These are phyloP conservation scores for Rhynchophorus ferrugineus DNA, from an alignment of 1,140 invertebrate species.

Conservation along the genomic window DNA sequence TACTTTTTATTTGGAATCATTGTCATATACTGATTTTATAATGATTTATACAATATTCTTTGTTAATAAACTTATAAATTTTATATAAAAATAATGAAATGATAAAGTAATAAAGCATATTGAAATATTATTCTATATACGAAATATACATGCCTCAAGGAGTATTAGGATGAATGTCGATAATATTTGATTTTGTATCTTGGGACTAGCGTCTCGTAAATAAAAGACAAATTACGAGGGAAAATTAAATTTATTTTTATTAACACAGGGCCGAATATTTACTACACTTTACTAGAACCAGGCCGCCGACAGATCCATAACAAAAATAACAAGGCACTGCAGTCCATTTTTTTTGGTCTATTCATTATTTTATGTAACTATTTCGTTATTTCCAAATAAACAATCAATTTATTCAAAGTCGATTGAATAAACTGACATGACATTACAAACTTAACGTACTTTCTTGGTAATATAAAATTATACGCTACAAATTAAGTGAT, in stretches of 20 bases:
- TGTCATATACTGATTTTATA: too few species aligned
- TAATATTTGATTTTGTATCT: too few species aligned
- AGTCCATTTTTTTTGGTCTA: slow-evolving; percentile 20
- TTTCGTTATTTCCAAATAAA: slow-evolving; percentile 13
- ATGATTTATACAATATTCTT: too few species aligned
- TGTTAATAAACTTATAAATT: too few species aligned
- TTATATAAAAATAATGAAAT: too few species aligned
- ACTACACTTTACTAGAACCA: slow-evolving; percentile 4
- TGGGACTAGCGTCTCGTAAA: too few species aligned
- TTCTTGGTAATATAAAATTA: slow-evolving; percentile 9
- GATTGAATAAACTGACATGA: slow-evolving; percentile 2
- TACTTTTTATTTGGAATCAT: too few species aligned
- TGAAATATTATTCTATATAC: too few species aligned
- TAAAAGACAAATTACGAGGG: slow-evolving; percentile 2
- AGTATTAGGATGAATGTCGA: too few species aligned
- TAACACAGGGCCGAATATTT: slow-evolving; percentile 6
- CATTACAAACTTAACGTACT: slow-evolving; percentile 7
- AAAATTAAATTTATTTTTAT: slow-evolving; percentile 7
- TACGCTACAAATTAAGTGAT: background rate
- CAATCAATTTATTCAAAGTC: slow-evolving; percentile 9
- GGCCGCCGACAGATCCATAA: slow-evolving; percentile 14
- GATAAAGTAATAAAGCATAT: too few species aligned
- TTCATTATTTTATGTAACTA: slow-evolving; percentile 6
- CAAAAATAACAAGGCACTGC: slow-evolving; percentile 24
- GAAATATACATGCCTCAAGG: too few species aligned